Conservation (phyloP, 2,113 vertebrate species). For the Budorcas taxicolor region DNA sequence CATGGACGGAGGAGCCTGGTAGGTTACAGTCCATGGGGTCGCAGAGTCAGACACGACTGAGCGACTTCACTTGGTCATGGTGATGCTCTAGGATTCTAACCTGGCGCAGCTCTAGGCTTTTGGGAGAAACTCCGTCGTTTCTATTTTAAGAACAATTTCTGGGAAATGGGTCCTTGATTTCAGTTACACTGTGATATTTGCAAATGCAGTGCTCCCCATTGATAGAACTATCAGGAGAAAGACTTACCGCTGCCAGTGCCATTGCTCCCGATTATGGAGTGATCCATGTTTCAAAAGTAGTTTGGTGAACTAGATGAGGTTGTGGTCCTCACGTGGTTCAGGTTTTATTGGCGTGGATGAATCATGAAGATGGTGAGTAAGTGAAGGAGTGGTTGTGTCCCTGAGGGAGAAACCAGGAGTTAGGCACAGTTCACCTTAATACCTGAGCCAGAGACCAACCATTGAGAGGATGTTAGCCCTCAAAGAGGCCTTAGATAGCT, state of each 20-base stretch:
- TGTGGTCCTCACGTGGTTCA: not conserved
- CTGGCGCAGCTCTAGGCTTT: not conserved
- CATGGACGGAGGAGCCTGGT: not conserved
- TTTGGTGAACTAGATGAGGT: not conserved
- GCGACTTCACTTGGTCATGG: not conserved
- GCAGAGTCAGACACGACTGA: not conserved
- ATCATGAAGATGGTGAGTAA: accelerated
- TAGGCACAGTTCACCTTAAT: not conserved
- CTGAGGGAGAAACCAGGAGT: conserved; percentile 7
- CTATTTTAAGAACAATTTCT: not conserved
- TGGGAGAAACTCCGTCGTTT: not conserved
- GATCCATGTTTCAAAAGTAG: not conserved
- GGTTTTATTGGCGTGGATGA: not conserved
- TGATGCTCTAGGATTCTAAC: not conserved
- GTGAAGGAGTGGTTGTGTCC: not conserved
- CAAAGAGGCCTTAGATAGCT: not conserved
- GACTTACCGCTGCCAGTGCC: not conserved
- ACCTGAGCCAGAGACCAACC: not conserved
- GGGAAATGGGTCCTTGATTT: not conserved
- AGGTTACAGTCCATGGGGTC: not conserved
- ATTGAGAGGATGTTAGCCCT: not conserved
- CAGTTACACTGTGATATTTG: not conserved
- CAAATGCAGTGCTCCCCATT: not conserved
- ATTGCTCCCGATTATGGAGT: not conserved
- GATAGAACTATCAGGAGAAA: not conserved